These are phyloP conservation scores for Sminthurides bifidus DNA, from an alignment of 1,140 invertebrate species.

Conservation along the genomic window DNA sequence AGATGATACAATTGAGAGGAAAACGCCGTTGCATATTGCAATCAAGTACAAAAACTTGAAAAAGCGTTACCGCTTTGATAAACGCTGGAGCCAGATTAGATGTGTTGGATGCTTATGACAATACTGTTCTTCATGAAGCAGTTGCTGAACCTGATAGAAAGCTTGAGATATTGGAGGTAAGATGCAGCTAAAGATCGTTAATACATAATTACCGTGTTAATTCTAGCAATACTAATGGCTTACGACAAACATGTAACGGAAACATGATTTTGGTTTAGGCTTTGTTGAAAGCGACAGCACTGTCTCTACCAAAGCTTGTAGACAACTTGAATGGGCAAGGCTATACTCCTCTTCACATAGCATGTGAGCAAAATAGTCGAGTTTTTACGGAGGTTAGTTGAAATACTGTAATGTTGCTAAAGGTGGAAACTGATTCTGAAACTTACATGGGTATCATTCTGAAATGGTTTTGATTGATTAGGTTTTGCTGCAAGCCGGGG, in stretches of 20 bases:
- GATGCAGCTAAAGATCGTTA: neutral
- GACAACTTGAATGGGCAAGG: conserved; percentile 15
- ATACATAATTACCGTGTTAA: neutral
- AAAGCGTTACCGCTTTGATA: neutral
- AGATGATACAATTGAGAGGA: conserved; percentile 3
- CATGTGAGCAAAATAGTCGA: conserved; percentile 12
- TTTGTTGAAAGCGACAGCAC: neutral
- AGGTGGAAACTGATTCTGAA: neutral
- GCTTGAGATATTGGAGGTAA: conserved; percentile 4
- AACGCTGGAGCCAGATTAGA: conserved; percentile 8
- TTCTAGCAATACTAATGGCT: too few species aligned
- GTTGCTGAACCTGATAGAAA: neutral
- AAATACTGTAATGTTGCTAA: neutral
- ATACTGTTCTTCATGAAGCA: conserved; percentile 19
- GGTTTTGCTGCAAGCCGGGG: conserved; percentile 8
- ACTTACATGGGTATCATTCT: neutral
- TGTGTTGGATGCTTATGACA: conserved; percentile 7
- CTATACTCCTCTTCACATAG: conserved; percentile 12
- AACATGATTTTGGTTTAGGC: neutral
- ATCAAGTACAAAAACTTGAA: neutral
- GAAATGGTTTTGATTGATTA: neutral
- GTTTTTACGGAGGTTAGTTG: conserved; percentile 15
- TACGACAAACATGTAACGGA: too few species aligned
- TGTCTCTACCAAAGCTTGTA: neutral
- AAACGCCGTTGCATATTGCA: conserved; percentile 25